A percentile compares a stretch with the other conserved stretches of the same genome.
Conservation (phyloP, 2,797 vertebrate species). For the Argyrosomus regius region DNA sequence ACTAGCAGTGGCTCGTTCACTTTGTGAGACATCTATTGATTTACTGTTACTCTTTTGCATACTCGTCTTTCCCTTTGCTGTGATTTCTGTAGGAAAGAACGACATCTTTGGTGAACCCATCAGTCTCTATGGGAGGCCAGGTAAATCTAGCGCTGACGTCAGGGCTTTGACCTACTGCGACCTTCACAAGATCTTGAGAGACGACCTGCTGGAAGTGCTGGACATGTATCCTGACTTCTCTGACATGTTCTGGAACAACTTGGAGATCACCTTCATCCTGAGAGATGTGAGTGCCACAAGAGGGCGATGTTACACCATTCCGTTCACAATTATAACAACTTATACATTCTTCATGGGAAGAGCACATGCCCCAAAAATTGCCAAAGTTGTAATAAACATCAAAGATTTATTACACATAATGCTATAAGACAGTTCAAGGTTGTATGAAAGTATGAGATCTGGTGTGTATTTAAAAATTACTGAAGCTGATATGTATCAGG, state of each 20-base stretch:
- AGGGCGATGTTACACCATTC: constrained; percentile 7
- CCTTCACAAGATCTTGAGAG: constrained; percentile 95
- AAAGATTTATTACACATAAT: not conserved
- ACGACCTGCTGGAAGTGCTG: constrained; percentile 96
- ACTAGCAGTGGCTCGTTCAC: not conserved
- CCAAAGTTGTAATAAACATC: too few relatives aligned
- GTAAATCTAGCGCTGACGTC: constrained; percentile 95
- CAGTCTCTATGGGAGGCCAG: constrained; percentile 90
- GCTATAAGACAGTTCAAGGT: not conserved
- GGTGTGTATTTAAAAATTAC: constrained; percentile 73
- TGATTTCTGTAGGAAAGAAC: constrained; percentile 90
- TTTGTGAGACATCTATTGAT: not conserved
- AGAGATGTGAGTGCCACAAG: constrained; percentile 91
- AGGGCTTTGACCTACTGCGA: constrained; percentile 97
- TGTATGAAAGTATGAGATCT: not conserved
- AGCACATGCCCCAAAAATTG: too few relatives aligned
- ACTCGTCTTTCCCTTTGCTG: not conserved
- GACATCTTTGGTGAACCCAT: constrained; percentile 98
- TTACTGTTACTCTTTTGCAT: not conserved
- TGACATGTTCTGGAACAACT: constrained; percentile 94
- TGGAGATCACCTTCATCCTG: constrained; percentile 98
- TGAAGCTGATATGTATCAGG: constrained; percentile 91
- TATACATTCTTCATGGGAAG: too few relatives aligned
- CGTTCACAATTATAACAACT: too few relatives aligned
- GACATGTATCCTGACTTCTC: constrained; percentile 98